phyloP scores from a whole-genome alignment of 2,797 vertebrate genomes.

The Telmatherina bonti region DNA sequence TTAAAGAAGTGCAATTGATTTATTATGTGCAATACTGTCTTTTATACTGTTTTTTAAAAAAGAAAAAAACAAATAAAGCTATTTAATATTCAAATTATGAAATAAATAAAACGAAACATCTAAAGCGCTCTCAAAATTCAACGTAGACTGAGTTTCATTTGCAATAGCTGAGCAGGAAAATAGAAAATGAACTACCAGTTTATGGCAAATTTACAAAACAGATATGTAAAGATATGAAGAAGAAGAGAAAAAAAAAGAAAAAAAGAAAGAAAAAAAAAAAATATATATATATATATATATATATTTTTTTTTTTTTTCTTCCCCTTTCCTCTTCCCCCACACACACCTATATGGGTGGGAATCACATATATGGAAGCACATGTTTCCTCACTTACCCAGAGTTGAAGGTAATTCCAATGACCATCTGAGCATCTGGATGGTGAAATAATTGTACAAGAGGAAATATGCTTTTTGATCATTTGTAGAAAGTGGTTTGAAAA shows the following conservation, averaged over 20 bases:
- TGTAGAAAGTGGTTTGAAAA: neutral
- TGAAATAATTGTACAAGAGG: too few relatives aligned
- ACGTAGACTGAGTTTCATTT: constrained; percentile 47
- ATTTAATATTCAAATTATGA: constrained; percentile 82
- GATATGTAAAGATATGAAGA: neutral
- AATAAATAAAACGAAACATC: constrained; percentile 63
- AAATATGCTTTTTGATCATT: neutral
- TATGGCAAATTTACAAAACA: neutral
- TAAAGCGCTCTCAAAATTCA: constrained; percentile 41
- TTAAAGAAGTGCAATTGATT: constrained; percentile 90
- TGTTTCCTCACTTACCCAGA: too few relatives aligned
- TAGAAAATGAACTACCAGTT: neutral
- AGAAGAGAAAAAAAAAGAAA: too few relatives aligned
- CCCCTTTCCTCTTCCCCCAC: too few relatives aligned
- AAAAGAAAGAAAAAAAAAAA: too few relatives aligned
- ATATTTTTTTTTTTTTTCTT: too few relatives aligned
- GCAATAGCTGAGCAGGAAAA: neutral
- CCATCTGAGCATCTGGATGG: too few relatives aligned
- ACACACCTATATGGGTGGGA: too few relatives aligned
- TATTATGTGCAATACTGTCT: constrained; percentile 85
- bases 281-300: too few relatives aligned
- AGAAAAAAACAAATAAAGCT: constrained; percentile 65
- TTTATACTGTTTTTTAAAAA: constrained; percentile 91
- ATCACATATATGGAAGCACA: too few relatives aligned
- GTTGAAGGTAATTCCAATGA: too few relatives aligned